A percentile compares a stretch with the other conserved stretches of the same genome.
These are phyloP conservation scores for Elmis aenea DNA, from an alignment of 2,888 invertebrate genomes.

Conservation along the genomic window DNA sequence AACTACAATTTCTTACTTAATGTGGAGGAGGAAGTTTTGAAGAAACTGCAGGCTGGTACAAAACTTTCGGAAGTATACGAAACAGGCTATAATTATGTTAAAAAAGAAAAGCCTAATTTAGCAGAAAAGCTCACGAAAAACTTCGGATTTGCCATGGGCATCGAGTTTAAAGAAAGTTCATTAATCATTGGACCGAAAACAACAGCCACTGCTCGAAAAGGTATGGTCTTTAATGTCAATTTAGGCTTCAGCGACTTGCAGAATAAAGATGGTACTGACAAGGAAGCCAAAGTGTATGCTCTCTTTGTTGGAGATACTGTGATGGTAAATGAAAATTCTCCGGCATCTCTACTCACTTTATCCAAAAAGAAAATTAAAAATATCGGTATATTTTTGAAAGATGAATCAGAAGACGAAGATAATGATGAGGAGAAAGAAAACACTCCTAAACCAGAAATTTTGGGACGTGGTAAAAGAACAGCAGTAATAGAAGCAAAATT, in stretches of 20 bases:
- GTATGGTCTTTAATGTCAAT: conserved; percentile 96
- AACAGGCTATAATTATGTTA: conserved; percentile 71
- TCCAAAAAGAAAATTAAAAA: conserved; percentile 95
- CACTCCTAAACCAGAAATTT: conserved; percentile 59
- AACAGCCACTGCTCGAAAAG: conserved; percentile 71
- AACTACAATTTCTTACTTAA: conserved; percentile 89
- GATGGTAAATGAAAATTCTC: conserved; percentile 79
- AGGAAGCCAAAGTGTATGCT: conserved; percentile 86
- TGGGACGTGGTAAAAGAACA: conserved; percentile 75
- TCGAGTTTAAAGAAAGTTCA: conserved; percentile 95
- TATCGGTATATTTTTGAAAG: conserved; percentile 91
- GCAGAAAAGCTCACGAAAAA: conserved; percentile 89
- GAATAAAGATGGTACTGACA: conserved; percentile 78
- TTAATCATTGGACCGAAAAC: conserved; percentile 90
- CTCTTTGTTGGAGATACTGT: conserved; percentile 96
- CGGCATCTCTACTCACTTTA: conserved; percentile 81
- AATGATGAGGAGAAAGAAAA: conserved; percentile 76
- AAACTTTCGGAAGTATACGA: conserved; percentile 87
- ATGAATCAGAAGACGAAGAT: conserved; percentile 79
- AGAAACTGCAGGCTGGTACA: conserved; percentile 73
- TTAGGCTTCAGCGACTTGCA: conserved; percentile 83
- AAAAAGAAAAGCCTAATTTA: conserved; percentile 79
- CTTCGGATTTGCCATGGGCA: conserved; percentile 96
- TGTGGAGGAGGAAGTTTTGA: conserved; percentile 86
- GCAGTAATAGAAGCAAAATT: conserved; percentile 92